Base-by-base conservation (phyloP, 2,888 invertebrate species). In the Lacanobia oleracea region DNA sequence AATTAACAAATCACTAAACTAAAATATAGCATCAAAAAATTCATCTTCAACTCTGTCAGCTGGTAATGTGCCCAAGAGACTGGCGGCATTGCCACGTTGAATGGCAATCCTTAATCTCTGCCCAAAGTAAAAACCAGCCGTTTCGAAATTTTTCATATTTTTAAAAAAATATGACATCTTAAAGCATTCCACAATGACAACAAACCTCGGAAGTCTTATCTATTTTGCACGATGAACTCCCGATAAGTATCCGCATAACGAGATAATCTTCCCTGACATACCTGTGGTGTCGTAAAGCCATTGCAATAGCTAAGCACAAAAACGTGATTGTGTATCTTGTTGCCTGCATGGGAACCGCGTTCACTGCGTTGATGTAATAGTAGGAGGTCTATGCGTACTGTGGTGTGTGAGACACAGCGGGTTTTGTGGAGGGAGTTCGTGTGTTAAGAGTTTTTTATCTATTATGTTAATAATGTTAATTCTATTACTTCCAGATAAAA, bases 321-420 rank as follows among this genome's bases (percentile, higher is more conserved):
- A 89, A 86, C 88, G 84, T 87, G 86, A 88, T 87, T 83, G 87
- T 82, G 68, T 60, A 78, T 72, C 74, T 83, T 66, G 80, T 82
- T 78, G 81, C 81, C 60, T 75, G 79, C 86, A 86, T 90, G 89
- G 88, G 90, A 92, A 90, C 86, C 73, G 72, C 89, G 86, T 87
- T 90, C 88, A 84, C 88, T 88, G 84, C 83, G 83, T 87, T 89
- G 85, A 91, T 90, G 91, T 90, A 92, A 92, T 81, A 81, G 75
- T 83, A 74, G 66, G 70, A 69, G 72, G 74, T 56, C 79, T 85
- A 88, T 59, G 70, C 45, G 67, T 78, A 61, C 8, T 9, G 23
- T 14, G 3, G 6, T 10, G 12, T 18, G 2, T n/a, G 69, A 67
- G 78, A 69, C 53, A 53, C 23, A 33, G 0, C 0, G 4, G 10